Percentiles rank a stretch among this genome's conserved stretches.
These are phyloP conservation scores for Corbicula japonica DNA, from an alignment of 2,888 invertebrate species.

Conservation along the genomic window DNA sequence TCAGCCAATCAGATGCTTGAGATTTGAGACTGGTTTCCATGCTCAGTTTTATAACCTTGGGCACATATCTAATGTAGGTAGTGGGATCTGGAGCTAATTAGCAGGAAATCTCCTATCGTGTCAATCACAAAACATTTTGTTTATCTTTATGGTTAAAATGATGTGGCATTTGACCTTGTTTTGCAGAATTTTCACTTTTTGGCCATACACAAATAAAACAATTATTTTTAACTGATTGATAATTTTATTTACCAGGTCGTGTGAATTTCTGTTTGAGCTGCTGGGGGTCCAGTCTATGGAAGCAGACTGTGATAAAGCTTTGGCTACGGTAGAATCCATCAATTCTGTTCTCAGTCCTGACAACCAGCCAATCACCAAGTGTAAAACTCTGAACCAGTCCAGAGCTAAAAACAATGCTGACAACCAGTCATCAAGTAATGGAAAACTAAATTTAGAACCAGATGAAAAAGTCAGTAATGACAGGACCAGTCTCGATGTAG, in stretches of 20 bases:
- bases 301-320: constrained; percentile 37
- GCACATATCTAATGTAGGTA: too few species aligned
- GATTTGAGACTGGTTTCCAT: too few species aligned
- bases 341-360: constrained; percentile 37
- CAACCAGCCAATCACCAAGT: constrained; percentile 7
- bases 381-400: constrained; percentile 9
- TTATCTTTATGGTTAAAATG: too few species aligned
- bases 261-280: constrained; percentile 69
- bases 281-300: constrained; percentile 57
- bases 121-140: too few species aligned
- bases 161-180: too few species aligned
- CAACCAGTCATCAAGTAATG: background rate
- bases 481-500: constrained; percentile 4
- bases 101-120: too few species aligned
- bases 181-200: too few species aligned
- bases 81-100: too few species aligned
- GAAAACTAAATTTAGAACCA: background rate
- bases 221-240: background rate
- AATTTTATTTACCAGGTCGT: constrained; percentile 61
- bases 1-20: too few species aligned
- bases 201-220: too few species aligned
- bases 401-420: background rate
- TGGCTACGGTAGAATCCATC: constrained; percentile 42
- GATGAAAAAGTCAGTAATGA: constrained; percentile 9
- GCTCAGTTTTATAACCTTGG: too few species aligned